Evolutionary conservation across 2,113 vertebrate species (phyloP).

Genomic region (crab-eating macaque (Macaca fascicularis)): T2T-MFA8v1.1 NC_088384.1:70650501-70651000

Average conservation of each 20-base stretch:
- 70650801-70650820: not conserved
- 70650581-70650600: no score
- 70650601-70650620: no score
- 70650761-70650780: not conserved
- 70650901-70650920: not conserved
- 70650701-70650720: no score
- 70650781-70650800: constrained; percentile 25
- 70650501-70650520: no score
- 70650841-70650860: not conserved
- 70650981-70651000: not conserved
- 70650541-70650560: no score
- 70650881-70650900: not conserved
- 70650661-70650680: no score
- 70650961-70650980: not conserved
- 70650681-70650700: no score
- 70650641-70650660: no score
- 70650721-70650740: not conserved
- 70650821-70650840: not conserved
- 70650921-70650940: not conserved
- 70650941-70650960: constrained; percentile 67
- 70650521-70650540: no score
- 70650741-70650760: constrained; percentile 5
- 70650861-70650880: not conserved
- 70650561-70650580: no score
- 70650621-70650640: no score